Percentiles rank a stretch among this genome's conserved stretches.
Evolutionary conservation across 1,140 invertebrate species (phyloP).

Genomic region (Zaprionus kolodkinae): DNA sequence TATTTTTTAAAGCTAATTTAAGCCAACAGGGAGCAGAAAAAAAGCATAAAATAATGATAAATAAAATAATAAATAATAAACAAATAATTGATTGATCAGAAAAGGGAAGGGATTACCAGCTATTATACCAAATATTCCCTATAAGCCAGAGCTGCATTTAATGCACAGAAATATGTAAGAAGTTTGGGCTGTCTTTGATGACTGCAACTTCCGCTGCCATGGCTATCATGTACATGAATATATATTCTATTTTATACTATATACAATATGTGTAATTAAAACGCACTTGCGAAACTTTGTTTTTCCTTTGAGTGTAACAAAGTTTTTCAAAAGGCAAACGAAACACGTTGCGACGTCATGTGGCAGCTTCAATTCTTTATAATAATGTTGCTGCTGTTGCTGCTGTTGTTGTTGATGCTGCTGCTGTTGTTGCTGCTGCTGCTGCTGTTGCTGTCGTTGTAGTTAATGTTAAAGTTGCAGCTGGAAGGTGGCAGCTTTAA

Average conservation of each 20-base stretch:
- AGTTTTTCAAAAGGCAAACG: constrained; percentile 72
- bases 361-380: constrained; percentile 31
- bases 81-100: neutral
- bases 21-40: no score
- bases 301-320: constrained; percentile 45
- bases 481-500: constrained; percentile 69
- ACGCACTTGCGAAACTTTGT: constrained; percentile 27
- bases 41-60: no score
- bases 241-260: neutral
- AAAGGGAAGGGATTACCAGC: no score
- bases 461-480: constrained; percentile 38
- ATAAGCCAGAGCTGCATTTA: no score
- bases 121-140: no score
- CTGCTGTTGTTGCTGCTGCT: constrained; percentile 33
- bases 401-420: constrained; percentile 31
- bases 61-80: no score
- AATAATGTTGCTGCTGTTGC: constrained; percentile 46
- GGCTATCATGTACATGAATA: neutral
- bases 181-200: neutral
- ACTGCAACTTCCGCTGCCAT: neutral
- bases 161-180: neutral
- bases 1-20: no score
- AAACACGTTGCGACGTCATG: constrained; percentile 69
- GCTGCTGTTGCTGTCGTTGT: constrained; percentile 40
- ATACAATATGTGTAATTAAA: constrained; percentile 16